Percentiles rank a stretch among this genome's conserved stretches.
These are phyloP conservation scores for Formica aserva DNA, from an alignment of 2,888 invertebrate species.

Conservation along the genomic window DNA sequence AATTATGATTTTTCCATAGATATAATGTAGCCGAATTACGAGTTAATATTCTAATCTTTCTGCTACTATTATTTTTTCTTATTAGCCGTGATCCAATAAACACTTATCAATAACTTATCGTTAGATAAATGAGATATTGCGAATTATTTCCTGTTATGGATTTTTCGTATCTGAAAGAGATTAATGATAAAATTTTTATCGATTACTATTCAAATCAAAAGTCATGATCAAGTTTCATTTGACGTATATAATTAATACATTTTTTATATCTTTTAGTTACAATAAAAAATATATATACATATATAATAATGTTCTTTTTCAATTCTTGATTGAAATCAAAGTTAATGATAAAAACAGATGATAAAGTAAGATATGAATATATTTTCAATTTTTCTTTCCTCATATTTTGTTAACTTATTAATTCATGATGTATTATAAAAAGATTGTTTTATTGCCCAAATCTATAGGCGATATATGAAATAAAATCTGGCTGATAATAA, in stretches of 20 bases:
- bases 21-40: background rate
- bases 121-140: background rate
- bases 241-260: background rate
- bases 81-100: background rate
- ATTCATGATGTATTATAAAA: background rate
- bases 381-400: background rate
- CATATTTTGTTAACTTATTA: background rate
- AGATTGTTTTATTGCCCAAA: background rate
- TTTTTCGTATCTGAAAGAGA: background rate
- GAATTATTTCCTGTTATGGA: background rate
- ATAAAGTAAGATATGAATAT: background rate
- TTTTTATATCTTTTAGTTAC: constrained; percentile 20
- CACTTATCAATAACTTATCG: too few relatives aligned
- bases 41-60: background rate
- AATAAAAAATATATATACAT: background rate
- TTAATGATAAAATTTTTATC: constrained; percentile 24
- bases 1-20: background rate
- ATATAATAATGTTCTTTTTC: background rate
- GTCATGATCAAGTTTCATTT: constrained; percentile 1
- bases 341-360: background rate
- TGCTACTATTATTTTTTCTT: background rate
- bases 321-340: background rate
- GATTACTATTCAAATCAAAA: constrained; percentile 22
- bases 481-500: background rate
- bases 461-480: background rate